Evolutionary conservation across 2,888 invertebrate genomes (phyloP), one percentile per base, ranked within the genome.

Genomic region (Ectobius pallidus): DNA sequence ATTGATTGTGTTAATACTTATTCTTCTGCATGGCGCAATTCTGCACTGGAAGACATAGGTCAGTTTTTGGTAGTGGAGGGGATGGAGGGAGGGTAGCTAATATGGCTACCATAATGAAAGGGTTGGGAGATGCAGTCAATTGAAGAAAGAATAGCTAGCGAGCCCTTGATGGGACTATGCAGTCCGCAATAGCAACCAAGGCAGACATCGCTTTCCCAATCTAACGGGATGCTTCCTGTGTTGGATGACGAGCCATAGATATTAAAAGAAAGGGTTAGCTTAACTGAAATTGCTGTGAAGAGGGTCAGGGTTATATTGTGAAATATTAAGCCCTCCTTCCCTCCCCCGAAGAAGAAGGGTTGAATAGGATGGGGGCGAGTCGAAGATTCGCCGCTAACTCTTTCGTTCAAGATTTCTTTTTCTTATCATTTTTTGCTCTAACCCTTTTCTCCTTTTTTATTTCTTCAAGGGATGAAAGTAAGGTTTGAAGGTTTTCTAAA

Each of bases 211-310:
- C 30, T 65, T 46, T 27, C 65, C 46, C 46, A 65, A 65, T 65
- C 65, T 65, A 65, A 65, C 65, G 65, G 65, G 65, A 65, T 46
- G 25, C 46, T 65, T 65, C 65, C 65, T 65, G 46, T 46, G 46
- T 46, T 65, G 44, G 46, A 65, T 65, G 65, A 46, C 44, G n/a
- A 27, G 22, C 30, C 7, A 4, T 34, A 6, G 14, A 52, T 1
- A 52, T 52, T 52, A 52, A 22, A 22, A 52, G 25, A 25, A 52
- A 1, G 52, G 58, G 58, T 2, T 52, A 30, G 58, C 25, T 30
- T 58, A 30, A 58, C 25, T 25, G 65, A 44, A 44, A 27, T 65
- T n/a, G 46, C 65, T 30, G 18, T 65, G 65, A 65, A 65, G 65
- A 46, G 65, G 65, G 65, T 65, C 44, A 65, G 65, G 65, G 65